These are phyloP conservation scores for Dendrolimus kikuchii DNA, from an alignment of 1,140 invertebrate genomes.

Conservation along the genomic window DNA sequence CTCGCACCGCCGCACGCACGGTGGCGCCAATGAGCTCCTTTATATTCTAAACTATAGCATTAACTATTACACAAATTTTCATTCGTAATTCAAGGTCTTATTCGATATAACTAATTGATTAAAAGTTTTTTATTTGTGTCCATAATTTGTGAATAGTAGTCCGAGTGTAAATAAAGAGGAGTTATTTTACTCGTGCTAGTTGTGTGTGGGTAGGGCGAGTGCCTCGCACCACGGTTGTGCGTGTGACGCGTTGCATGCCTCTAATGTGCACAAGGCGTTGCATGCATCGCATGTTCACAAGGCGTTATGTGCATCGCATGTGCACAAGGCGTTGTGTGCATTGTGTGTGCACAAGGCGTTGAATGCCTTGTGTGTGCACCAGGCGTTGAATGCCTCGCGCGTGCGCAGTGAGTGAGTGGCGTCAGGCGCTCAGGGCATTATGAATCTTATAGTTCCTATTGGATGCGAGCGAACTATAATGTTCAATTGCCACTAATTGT, in stretches of 20 bases:
- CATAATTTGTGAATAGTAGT: constrained; percentile 48
- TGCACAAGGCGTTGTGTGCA: too few species aligned
- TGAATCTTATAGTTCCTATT: constrained; percentile 72
- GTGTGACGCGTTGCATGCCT: too few species aligned
- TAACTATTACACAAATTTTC: constrained; percentile 61
- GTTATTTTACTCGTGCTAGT: constrained; percentile 61
- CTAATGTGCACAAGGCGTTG: too few species aligned
- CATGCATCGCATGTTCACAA: too few species aligned
- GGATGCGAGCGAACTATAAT: constrained; percentile 68
- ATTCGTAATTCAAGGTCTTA: constrained; percentile 53
- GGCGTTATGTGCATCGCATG: too few species aligned
- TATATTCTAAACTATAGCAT: constrained; percentile 69
- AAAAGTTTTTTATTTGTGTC: constrained; percentile 46
- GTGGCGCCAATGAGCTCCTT: constrained; percentile 58
- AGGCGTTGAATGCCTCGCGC: too few species aligned
- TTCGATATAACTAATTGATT: constrained; percentile 54
- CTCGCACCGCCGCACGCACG: constrained; percentile 57
- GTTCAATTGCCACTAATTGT: constrained; percentile 67
- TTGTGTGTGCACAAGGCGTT: too few species aligned
- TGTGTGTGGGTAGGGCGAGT: constrained; percentile 43
- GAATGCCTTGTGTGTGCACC: too few species aligned
- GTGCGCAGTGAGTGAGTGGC: constrained; percentile 1
- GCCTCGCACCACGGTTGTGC: too few species aligned
- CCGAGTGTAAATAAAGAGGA: constrained; percentile 44
- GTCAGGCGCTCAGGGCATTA: constrained; percentile 43